Conservation (phyloP, 92 coral and sea anemone species). For the Actinostola sp. region DNA sequence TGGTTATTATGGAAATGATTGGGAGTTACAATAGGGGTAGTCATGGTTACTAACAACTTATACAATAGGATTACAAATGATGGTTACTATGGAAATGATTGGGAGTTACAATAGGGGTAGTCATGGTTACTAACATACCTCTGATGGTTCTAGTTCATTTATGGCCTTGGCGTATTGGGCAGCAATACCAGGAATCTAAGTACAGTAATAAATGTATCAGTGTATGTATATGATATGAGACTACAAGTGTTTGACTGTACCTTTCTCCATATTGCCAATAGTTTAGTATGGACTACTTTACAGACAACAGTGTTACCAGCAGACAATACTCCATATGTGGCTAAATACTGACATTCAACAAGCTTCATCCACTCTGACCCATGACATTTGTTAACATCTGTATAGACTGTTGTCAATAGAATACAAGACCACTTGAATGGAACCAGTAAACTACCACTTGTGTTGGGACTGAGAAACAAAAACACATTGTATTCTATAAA, state of each 20-base stretch:
- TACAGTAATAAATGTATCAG: neutral
- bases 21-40: too few species aligned
- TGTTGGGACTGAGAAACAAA: constrained; percentile 46
- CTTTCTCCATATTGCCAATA: constrained; percentile 73
- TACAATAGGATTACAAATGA: too few species aligned
- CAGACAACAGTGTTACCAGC: constrained; percentile 74
- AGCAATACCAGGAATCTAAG: constrained; percentile 79
- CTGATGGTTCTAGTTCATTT: constrained; percentile 56
- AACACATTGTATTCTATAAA: neutral
- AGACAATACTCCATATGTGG: constrained; percentile 70
- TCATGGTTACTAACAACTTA: too few species aligned
- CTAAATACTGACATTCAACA: constrained; percentile 67
- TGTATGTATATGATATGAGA: too few species aligned
- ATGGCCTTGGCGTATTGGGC: constrained; percentile 78
- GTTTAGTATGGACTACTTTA: constrained; percentile 67
- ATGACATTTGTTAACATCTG: constrained; percentile 52
- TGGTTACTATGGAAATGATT: too few species aligned
- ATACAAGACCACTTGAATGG: constrained; percentile 83
- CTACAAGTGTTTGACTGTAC: constrained; percentile 20
- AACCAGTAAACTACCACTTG: constrained; percentile 70
- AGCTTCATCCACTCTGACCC: constrained; percentile 72
- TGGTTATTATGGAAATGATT: too few species aligned
- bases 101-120: too few species aligned
- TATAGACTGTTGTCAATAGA: constrained; percentile 52
- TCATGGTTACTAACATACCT: constrained; percentile 57